Conservation (phyloP, 2,113 vertebrate genomes). For the Aepyceros melampus region DNA sequence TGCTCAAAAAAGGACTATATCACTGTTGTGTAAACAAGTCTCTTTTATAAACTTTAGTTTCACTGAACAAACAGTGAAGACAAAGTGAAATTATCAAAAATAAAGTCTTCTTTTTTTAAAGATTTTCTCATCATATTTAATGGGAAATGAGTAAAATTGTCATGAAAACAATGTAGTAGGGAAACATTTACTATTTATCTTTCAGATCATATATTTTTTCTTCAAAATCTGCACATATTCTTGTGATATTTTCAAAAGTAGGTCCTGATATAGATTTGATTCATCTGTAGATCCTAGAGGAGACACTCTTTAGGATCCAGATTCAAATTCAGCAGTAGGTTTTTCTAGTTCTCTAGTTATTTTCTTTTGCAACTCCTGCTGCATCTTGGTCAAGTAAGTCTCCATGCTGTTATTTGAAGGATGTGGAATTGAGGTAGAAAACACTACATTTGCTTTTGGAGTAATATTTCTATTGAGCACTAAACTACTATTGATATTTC, state of each 20-base stretch:
- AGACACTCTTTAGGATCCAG: background rate
- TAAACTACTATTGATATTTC: conserved; percentile 75
- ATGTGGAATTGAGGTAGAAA: background rate
- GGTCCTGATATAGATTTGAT: background rate
- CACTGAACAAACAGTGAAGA: background rate
- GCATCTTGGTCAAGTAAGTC: conserved; percentile 89
- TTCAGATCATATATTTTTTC: background rate
- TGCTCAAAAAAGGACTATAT: background rate
- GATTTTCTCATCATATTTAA: background rate
- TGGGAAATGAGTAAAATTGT: background rate
- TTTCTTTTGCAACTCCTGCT: background rate
- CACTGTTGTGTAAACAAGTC: background rate
- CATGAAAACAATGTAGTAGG: background rate
- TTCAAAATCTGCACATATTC: background rate
- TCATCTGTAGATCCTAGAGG: background rate
- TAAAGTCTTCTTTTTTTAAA: background rate
- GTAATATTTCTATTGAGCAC: background rate
- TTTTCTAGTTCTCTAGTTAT: background rate
- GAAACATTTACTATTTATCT: background rate
- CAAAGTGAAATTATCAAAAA: background rate
- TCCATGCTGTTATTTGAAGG: background rate
- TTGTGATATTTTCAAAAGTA: background rate
- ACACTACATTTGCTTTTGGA: background rate
- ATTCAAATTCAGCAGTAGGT: background rate
- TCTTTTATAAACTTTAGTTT: background rate